Conservation (phyloP, 2,888 invertebrate genomes). For the Brachypalpus laphriformis region DNA sequence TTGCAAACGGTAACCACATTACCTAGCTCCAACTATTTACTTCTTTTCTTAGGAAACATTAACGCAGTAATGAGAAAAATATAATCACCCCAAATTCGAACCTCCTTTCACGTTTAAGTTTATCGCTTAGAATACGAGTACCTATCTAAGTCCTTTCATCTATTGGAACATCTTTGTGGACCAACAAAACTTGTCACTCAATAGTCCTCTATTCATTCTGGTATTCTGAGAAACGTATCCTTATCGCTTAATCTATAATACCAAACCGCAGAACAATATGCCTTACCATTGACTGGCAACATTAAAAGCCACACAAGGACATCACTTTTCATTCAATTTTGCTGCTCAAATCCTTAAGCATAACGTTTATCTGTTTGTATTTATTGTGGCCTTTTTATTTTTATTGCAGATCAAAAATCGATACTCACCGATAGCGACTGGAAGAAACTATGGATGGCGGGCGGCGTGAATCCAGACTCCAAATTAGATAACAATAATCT, state of each 20-base stretch:
- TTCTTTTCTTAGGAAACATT: too few species aligned
- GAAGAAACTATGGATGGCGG: constrained; percentile 83
- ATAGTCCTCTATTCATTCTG: not conserved
- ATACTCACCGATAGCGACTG: constrained; percentile 83
- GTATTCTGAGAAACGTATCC: too few species aligned
- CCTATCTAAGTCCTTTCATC: too few species aligned
- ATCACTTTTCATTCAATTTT: not conserved
- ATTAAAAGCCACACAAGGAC: constrained; percentile 22
- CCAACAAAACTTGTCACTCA: too few species aligned
- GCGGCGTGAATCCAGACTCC: constrained; percentile 81
- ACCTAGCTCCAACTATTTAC: too few species aligned
- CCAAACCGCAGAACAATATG: constrained; percentile 15
- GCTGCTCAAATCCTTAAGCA: not conserved
- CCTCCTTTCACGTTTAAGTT: too few species aligned
- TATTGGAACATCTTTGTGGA: too few species aligned
- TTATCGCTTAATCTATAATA: constrained; percentile 21
- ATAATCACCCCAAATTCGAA: too few species aligned
- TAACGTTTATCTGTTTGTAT: not conserved
- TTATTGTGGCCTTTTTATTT: constrained; percentile 56
- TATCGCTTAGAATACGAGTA: too few species aligned
- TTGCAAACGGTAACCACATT: too few species aligned
- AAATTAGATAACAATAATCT: constrained; percentile 82
- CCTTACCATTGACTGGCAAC: not conserved
- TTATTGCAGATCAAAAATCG: constrained; percentile 82
- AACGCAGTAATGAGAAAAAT: too few species aligned